These are phyloP conservation scores for Araneus ventricosus DNA, from an alignment of 1,140 invertebrate genomes.

Conservation along the genomic window DNA sequence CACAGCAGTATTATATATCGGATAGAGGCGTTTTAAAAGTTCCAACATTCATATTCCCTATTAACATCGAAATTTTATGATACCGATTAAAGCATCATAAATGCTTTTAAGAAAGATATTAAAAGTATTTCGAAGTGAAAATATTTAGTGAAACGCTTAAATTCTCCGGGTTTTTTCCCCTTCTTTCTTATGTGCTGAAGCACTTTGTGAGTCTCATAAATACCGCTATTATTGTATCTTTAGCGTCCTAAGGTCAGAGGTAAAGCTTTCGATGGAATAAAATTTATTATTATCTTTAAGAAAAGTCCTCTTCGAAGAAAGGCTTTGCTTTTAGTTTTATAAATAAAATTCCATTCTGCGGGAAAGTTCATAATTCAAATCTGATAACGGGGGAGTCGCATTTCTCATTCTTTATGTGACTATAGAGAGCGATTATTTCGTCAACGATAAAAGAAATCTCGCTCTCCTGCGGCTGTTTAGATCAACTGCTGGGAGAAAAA, in stretches of 20 bases:
- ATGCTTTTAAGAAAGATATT: too few species aligned
- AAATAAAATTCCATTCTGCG: not conserved
- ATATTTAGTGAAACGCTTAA: too few species aligned
- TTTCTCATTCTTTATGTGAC: not conserved
- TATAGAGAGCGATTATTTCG: not conserved
- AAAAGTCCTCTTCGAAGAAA: not conserved
- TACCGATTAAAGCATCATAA: too few species aligned
- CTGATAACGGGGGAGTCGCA: not conserved
- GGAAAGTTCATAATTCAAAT: constrained; percentile 12
- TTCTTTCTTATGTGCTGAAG: too few species aligned
- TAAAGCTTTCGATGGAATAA: not conserved
- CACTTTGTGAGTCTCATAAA: too few species aligned
- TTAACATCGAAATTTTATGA: too few species aligned
- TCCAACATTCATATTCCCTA: too few species aligned
- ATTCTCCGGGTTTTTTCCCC: too few species aligned
- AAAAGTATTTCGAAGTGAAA: too few species aligned
- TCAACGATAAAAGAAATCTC: not conserved
- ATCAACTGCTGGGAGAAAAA: not conserved
- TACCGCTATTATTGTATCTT: too few species aligned
- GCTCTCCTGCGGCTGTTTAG: not conserved
- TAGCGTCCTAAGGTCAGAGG: not conserved
- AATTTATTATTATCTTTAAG: not conserved
- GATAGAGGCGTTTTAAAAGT: too few species aligned
- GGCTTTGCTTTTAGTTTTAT: not conserved
- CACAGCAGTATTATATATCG: too few species aligned